Evolutionary conservation across 2,797 vertebrate species (phyloP).

Genomic region (Myripristis jacobus): DNA sequence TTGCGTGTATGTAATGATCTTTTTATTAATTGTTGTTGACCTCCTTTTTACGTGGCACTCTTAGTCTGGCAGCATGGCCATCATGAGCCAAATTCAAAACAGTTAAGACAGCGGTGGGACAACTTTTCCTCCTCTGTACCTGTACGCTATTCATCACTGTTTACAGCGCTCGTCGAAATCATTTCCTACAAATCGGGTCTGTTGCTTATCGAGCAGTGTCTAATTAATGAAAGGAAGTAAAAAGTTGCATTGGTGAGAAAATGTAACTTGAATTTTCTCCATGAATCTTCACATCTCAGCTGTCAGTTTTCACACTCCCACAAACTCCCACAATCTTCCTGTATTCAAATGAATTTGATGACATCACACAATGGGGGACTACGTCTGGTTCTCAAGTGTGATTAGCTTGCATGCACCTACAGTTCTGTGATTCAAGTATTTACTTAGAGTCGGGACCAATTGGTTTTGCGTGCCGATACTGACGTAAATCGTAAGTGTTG

Average conservation of each 20-base stretch:
- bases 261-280: no score
- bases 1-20: constrained; percentile 22
- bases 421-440: no score
- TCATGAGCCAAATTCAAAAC: not conserved
- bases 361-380: no score
- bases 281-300: not conserved
- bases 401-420: no score
- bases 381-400: no score
- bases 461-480: no score
- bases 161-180: constrained; percentile 10
- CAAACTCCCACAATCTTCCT: no score
- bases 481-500: no score
- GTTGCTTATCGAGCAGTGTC: not conserved
- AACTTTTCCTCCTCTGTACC: no score
- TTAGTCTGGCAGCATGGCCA: not conserved
- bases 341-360: no score
- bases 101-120: not conserved
- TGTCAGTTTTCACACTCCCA: not conserved
- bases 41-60: not conserved
- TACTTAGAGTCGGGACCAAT: no score
- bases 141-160: not conserved
- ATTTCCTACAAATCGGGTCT: not conserved
- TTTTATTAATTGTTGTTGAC: constrained; percentile 29
- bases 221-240: no score
- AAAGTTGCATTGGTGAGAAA: not conserved